Conservation (phyloP, 1,140 invertebrate genomes). For the Drosophila kohkoa region DNA sequence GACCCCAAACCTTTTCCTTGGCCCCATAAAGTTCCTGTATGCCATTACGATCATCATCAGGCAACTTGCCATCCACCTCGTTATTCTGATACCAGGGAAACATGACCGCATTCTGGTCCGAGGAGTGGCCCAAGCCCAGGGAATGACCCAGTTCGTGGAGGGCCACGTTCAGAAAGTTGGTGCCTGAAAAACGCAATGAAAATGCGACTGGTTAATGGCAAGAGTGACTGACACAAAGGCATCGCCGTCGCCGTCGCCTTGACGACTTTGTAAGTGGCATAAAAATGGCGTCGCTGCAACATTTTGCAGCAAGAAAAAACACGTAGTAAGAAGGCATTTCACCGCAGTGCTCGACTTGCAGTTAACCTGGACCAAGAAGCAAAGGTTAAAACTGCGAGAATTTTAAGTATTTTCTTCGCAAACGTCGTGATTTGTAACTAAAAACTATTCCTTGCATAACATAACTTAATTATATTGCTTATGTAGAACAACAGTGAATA, state of each 20-base stretch:
- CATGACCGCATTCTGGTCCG: conserved; percentile 95
- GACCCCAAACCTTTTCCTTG: conserved; percentile 88
- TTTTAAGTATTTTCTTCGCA: too few relatives aligned
- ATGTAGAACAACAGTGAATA: too few relatives aligned
- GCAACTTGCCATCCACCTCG: conserved; percentile 89
- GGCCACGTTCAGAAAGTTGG: conserved; percentile 96
- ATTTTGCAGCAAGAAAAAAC: conserved; percentile 52
- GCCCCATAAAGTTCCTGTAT: conserved; percentile 94
- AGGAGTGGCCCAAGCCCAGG: conserved; percentile 95
- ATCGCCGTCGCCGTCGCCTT: conserved; percentile 67
- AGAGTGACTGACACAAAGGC: conserved; percentile 26
- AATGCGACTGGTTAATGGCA: conserved; percentile 65
- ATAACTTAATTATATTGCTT: too few relatives aligned
- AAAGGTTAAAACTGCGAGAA: too few relatives aligned
- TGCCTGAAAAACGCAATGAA: conserved; percentile 86
- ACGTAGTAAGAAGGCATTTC: neutral
- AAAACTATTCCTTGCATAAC: too few relatives aligned
- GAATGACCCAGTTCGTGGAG: conserved; percentile 96
- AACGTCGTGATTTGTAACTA: neutral
- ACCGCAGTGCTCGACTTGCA: neutral
- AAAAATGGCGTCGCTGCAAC: conserved; percentile 79
- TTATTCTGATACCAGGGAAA: conserved; percentile 96
- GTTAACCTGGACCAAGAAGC: neutral
- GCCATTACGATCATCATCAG: conserved; percentile 94
- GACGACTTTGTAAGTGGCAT: conserved; percentile 82